A percentile compares a stretch with the other conserved stretches of the same genome.
Evolutionary conservation across 1,140 invertebrate species (phyloP).

Genomic region (Zaprionus kolodkinae): DNA sequence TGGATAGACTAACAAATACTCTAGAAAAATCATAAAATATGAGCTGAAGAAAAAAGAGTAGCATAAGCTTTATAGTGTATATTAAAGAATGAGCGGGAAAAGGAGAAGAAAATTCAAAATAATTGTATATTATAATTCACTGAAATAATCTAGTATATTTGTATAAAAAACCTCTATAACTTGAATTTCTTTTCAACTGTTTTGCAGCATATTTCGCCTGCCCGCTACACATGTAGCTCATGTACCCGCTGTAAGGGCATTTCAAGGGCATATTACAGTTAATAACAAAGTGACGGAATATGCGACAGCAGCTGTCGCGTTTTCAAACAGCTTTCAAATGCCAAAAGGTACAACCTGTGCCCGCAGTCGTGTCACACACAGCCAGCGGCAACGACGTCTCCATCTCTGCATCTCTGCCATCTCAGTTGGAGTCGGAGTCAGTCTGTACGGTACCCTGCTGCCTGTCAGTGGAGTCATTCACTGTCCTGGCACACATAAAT

Average conservation of each 20-base stretch:
- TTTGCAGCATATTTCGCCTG: background rate
- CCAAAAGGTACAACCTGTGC: constrained; percentile 65
- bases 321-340: constrained; percentile 74
- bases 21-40: background rate
- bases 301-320: constrained; percentile 76
- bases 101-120: no score
- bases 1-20: background rate
- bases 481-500: constrained; percentile 54
- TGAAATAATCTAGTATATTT: no score
- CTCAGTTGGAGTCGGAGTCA: constrained; percentile 10
- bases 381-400: constrained; percentile 17
- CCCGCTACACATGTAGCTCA: background rate
- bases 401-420: constrained; percentile 28
- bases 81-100: no score
- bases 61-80: no score
- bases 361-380: constrained; percentile 54
- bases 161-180: no score
- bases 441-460: background rate
- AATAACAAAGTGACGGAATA: constrained; percentile 78
- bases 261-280: constrained; percentile 54
- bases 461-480: constrained; percentile 26
- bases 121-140: no score
- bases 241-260: constrained; percentile 5
- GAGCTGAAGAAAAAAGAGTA: background rate
- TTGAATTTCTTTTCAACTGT: no score